Evolutionary conservation across 2,888 invertebrate species (phyloP).

Genomic region (Mactromeris polynyma): DNA sequence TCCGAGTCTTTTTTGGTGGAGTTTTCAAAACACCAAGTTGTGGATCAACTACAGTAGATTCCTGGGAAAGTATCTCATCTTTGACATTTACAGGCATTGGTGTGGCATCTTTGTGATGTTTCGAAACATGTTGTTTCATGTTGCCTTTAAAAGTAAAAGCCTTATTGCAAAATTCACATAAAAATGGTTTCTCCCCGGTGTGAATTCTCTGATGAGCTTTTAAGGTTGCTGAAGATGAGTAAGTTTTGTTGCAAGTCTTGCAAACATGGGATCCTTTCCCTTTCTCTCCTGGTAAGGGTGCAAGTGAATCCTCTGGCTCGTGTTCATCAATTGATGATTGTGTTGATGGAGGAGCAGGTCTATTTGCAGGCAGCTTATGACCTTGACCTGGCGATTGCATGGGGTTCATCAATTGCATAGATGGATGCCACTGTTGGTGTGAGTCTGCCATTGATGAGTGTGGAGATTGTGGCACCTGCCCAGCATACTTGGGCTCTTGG

Average conservation of each 20-base stretch:
- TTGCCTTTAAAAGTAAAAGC: slow-evolving; percentile 66
- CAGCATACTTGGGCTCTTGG: not conserved
- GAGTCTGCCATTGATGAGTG: not conserved
- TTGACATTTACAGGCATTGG: not conserved
- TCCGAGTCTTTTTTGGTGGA: slow-evolving; percentile 33
- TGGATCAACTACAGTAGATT: not conserved
- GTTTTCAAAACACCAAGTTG: slow-evolving; percentile 23
- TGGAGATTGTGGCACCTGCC: slow-evolving; percentile 12
- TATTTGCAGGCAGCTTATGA: not conserved
- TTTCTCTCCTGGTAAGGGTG: slow-evolving; percentile 38
- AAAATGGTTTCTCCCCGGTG: slow-evolving; percentile 65
- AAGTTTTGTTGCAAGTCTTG: slow-evolving; percentile 54
- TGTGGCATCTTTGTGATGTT: slow-evolving; percentile 57
- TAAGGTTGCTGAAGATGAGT: slow-evolving; percentile 61
- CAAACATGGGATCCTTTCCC: slow-evolving; percentile 56
- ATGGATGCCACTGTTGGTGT: slow-evolving; percentile 27
- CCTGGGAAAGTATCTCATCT: not conserved
- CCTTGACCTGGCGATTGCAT: slow-evolving; percentile 9
- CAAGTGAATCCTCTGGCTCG: slow-evolving; percentile 38
- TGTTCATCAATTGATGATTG: slow-evolving; percentile 54
- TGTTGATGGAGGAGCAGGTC: slow-evolving; percentile 20
- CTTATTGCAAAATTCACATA: slow-evolving; percentile 56
- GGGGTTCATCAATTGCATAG: slow-evolving; percentile 22
- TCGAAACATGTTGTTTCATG: slow-evolving; percentile 63
- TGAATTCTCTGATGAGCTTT: slow-evolving; percentile 65